These are phyloP conservation scores for Myotis pilosus DNA, from an alignment of 2,797 vertebrate genomes.

Conservation along the genomic window DNA sequence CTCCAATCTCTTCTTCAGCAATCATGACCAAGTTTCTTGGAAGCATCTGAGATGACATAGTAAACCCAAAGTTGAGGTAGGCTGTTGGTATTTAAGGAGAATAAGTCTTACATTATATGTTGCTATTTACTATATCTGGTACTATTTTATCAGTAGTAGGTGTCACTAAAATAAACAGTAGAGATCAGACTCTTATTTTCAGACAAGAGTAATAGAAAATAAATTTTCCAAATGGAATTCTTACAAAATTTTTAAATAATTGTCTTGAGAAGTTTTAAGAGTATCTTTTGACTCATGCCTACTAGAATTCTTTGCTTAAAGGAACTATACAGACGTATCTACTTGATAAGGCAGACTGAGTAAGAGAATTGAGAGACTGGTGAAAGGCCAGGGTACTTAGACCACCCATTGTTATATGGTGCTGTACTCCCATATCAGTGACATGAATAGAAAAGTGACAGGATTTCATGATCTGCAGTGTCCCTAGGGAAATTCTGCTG, in stretches of 20 bases:
- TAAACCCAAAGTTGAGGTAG: slow-evolving; percentile 1
- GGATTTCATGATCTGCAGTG: neutral
- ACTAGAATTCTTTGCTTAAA: neutral
- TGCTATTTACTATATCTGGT: neutral
- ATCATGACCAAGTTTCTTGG: neutral
- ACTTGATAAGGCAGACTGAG: neutral
- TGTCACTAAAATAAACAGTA: slow-evolving; percentile 6
- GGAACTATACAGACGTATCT: neutral
- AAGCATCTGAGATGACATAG: slow-evolving; percentile 15
- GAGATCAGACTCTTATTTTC: slow-evolving; percentile 1
- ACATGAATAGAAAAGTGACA: neutral
- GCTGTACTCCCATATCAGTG: neutral
- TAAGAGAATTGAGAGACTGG: neutral
- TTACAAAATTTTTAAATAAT: neutral
- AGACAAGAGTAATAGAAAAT: slow-evolving; percentile 23
- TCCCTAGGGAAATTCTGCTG: neutral
- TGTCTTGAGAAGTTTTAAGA: neutral
- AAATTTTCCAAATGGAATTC: neutral
- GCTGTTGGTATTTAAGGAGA: neutral
- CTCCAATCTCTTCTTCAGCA: neutral
- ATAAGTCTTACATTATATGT: neutral
- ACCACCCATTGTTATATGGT: neutral
- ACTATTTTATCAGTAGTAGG: neutral
- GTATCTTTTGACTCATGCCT: neutral
- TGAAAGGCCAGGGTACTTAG: neutral